Evolutionary conservation across 1,140 invertebrate species (phyloP).

Genomic region (Pachyrhynchus sulphureomaculatus): DNA sequence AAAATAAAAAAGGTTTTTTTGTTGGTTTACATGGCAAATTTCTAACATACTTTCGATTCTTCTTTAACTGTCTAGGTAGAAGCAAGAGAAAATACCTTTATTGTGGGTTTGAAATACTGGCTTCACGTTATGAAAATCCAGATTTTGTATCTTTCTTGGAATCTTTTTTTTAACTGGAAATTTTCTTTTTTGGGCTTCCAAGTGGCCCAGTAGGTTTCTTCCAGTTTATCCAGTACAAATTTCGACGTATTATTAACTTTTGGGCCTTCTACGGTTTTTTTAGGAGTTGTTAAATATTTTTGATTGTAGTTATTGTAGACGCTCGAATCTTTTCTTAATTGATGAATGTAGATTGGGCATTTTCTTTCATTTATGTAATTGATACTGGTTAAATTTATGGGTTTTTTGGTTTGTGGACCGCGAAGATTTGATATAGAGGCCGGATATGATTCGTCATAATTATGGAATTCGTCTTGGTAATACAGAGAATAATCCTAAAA

Average conservation of each 20-base stretch:
- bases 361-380: conserved; percentile 27
- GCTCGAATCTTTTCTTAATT: conserved; percentile 20
- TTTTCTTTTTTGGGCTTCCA: conserved; percentile 45
- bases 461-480: conserved; percentile 7
- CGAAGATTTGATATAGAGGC: background rate
- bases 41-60: too few species aligned
- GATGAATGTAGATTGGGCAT: conserved; percentile 36
- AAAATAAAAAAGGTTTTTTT: background rate
- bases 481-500: conserved; percentile 15
- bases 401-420: background rate
- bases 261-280: background rate
- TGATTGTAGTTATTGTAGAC: conserved; percentile 21
- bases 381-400: background rate
- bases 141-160: background rate
- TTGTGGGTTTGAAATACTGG: background rate
- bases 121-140: background rate
- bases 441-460: background rate
- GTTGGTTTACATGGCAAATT: too few species aligned
- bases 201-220: conserved; percentile 48
- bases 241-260: conserved; percentile 7
- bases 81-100: conserved; percentile 16
- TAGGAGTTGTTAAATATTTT: background rate
- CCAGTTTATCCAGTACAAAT: conserved; percentile 38
- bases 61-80: too few species aligned
- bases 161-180: background rate